Evolutionary conservation across 2,113 vertebrate species (phyloP).

Genomic region (Antennarius striatus): DNA sequence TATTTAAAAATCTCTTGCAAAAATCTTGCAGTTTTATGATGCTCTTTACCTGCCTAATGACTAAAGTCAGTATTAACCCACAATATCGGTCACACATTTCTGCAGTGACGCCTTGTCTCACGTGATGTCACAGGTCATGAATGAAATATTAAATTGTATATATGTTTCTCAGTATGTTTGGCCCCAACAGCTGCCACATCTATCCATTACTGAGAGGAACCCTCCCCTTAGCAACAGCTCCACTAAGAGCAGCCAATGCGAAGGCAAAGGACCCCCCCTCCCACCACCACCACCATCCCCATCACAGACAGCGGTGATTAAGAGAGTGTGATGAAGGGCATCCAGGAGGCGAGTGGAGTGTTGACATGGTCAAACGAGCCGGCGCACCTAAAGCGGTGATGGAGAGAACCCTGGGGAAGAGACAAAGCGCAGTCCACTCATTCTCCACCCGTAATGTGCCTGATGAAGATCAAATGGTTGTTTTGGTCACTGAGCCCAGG

Average conservation of each 20-base stretch:
- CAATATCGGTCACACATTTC: too few relatives aligned
- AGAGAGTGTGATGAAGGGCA: constrained; percentile 53
- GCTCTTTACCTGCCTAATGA: too few relatives aligned
- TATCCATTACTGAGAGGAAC: constrained; percentile 36
- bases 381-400: constrained; percentile 15
- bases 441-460: constrained; percentile 44
- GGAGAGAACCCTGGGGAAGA: background rate
- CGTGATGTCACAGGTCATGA: too few relatives aligned
- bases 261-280: constrained; percentile 2
- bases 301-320: constrained; percentile 56
- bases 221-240: constrained; percentile 76
- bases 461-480: constrained; percentile 60
- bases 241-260: constrained; percentile 62
- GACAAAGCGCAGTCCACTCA: constrained; percentile 16
- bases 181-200: constrained; percentile 19
- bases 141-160: constrained; percentile 16
- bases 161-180: too few relatives aligned
- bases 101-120: too few relatives aligned
- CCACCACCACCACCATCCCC: background rate
- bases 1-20: too few relatives aligned
- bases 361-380: constrained; percentile 18
- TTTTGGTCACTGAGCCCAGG: constrained; percentile 54
- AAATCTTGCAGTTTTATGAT: too few relatives aligned
- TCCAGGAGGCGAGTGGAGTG: constrained; percentile 37
- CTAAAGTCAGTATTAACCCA: too few relatives aligned